phyloP scores from a whole-genome alignment of 2,797 vertebrate species.

The Phalanger gymnotis region DNA sequence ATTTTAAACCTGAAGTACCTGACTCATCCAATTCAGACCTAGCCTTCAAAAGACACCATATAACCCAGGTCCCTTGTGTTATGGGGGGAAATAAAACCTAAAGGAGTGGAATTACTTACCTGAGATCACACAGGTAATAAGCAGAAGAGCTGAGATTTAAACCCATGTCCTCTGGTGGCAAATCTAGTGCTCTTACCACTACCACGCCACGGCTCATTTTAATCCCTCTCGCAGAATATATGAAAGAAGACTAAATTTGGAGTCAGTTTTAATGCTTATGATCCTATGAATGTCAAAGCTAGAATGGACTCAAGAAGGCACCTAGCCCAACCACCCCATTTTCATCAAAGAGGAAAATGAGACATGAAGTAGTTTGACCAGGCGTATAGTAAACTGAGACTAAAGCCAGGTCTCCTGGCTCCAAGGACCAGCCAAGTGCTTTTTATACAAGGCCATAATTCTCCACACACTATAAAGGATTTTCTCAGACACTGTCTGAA shows the following conservation, averaged over 20 bases:
- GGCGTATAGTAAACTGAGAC: background rate
- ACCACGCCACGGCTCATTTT: background rate
- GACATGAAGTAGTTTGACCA: background rate
- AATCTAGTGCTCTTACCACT: background rate
- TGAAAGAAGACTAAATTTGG: background rate
- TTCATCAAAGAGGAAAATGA: background rate
- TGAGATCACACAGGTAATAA: background rate
- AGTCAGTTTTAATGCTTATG: background rate
- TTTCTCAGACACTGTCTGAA: conserved; percentile 4
- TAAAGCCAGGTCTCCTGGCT: background rate
- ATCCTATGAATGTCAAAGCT: background rate
- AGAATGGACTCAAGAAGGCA: background rate
- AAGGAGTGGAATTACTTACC: background rate
- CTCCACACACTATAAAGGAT: conserved; percentile 34
- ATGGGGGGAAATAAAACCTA: background rate
- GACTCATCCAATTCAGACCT: background rate
- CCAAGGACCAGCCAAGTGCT: background rate
- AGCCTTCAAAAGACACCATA: background rate
- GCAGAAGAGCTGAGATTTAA: background rate
- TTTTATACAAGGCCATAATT: background rate
- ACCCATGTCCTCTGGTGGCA: background rate
- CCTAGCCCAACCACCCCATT: background rate
- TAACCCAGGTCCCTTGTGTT: background rate
- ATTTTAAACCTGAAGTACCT: background rate
- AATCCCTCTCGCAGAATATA: background rate